These are phyloP conservation scores for Nipponacmea schrenckii DNA, from an alignment of 2,888 invertebrate genomes.

Conservation along the genomic window DNA sequence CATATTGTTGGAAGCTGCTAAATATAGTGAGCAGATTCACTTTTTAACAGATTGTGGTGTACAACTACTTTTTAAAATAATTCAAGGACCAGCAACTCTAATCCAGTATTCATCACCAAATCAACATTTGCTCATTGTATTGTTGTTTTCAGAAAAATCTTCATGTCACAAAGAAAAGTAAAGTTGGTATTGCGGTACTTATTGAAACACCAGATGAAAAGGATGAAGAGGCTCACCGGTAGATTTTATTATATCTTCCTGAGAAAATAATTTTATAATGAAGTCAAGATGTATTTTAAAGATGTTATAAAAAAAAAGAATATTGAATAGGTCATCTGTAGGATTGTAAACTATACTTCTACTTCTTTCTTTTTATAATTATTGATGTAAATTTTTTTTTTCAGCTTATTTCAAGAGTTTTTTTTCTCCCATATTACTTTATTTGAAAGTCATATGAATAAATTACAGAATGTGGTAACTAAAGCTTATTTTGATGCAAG, in stretches of 20 bases:
- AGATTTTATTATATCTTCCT: too few species aligned
- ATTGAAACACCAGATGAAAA: constrained; percentile 67
- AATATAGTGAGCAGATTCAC: too few species aligned
- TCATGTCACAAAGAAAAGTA: constrained; percentile 64
- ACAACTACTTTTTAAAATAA: too few species aligned
- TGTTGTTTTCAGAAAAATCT: not conserved
- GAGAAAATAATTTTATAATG: too few species aligned
- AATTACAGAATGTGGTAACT: constrained; percentile 76
- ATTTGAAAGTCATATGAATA: constrained; percentile 66
- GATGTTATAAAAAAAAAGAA: too few species aligned
- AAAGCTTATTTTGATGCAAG: constrained; percentile 73
- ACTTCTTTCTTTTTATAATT: not conserved
- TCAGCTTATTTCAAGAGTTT: constrained; percentile 77
- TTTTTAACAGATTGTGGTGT: too few species aligned
- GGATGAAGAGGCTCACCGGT: constrained; percentile 48
- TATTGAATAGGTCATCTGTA: not conserved
- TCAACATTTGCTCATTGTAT: too few species aligned
- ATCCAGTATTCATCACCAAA: too few species aligned
- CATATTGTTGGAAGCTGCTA: too few species aligned
- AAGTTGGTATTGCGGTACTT: constrained; percentile 77
- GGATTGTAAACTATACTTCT: not conserved
- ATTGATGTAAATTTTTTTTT: constrained; percentile 21
- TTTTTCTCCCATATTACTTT: constrained; percentile 81
- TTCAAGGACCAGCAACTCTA: too few species aligned
- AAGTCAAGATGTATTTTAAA: too few species aligned